phyloP scores from a whole-genome alignment of 2,888 invertebrate species.

The Pandemis corylana region DNA sequence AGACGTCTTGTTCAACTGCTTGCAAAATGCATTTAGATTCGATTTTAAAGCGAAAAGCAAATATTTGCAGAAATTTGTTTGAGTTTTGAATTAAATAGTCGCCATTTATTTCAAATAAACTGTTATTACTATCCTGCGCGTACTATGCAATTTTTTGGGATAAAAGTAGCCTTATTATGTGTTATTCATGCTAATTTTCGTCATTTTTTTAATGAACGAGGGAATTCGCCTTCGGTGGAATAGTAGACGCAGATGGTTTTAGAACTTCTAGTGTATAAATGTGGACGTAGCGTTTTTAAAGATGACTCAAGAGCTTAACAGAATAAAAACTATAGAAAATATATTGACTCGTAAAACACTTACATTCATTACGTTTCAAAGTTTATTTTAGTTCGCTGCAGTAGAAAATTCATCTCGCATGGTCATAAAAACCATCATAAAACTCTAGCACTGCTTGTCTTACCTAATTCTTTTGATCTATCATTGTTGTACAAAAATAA shows the following conservation, averaged over 20 bases:
- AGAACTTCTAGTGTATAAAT: too few species aligned
- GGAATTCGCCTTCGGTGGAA: too few species aligned
- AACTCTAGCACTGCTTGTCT: conserved; percentile 11
- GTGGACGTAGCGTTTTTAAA: too few species aligned
- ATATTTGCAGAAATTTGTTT: conserved; percentile 13
- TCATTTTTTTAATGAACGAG: too few species aligned
- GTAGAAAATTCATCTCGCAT: conserved; percentile 16
- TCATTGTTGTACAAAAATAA: conserved; percentile 31
- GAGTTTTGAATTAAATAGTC: neutral
- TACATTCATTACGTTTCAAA: conserved; percentile 10
- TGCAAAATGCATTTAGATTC: conserved; percentile 41
- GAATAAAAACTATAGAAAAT: neutral
- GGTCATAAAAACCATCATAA: conserved; percentile 25
- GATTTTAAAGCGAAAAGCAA: conserved; percentile 14
- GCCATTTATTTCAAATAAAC: neutral
- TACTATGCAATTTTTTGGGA: too few species aligned
- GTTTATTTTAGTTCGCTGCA: conserved; percentile 14
- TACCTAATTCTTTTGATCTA: conserved; percentile 36
- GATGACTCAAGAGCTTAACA: neutral
- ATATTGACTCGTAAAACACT: conserved; percentile 14
- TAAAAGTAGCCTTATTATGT: too few species aligned
- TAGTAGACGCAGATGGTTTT: too few species aligned
- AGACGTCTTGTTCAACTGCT: conserved; percentile 45
- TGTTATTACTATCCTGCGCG: too few species aligned
- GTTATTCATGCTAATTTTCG: too few species aligned